These are phyloP conservation scores for Lophius americanus DNA, from an alignment of 2,797 vertebrate species.

Conservation along the genomic window DNA sequence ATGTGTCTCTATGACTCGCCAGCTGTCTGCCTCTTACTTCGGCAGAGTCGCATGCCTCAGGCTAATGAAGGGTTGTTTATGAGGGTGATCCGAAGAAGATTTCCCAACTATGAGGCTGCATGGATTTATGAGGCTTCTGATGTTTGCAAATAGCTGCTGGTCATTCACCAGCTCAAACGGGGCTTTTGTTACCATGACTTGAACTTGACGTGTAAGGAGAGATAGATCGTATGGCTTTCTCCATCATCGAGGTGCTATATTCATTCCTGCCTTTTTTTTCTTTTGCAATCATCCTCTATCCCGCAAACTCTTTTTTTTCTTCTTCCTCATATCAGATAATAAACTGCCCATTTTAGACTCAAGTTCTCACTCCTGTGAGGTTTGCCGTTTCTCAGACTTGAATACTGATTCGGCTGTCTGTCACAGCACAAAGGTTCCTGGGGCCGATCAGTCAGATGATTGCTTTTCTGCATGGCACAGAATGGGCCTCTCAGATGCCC, in stretches of 20 bases:
- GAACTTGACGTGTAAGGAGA: conserved; percentile 1
- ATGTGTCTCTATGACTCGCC: conserved; percentile 54
- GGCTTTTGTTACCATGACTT: background rate
- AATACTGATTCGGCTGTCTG: conserved; percentile 55
- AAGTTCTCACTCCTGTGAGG: conserved; percentile 22
- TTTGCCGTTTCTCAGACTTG: conserved; percentile 38
- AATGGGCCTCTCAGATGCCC: conserved; percentile 60
- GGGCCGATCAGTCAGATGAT: conserved; percentile 71
- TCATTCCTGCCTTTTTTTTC: too few species aligned
- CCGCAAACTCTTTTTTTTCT: background rate
- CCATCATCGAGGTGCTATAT: background rate
- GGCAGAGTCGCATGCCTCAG: conserved; percentile 46
- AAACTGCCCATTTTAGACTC: background rate
- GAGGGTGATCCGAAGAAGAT: conserved; percentile 56
- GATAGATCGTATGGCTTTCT: background rate
- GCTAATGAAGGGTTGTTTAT: conserved; percentile 62
- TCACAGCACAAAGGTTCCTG: conserved; percentile 52
- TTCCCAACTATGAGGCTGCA: conserved; percentile 17
- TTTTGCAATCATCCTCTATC: background rate
- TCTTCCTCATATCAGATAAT: background rate
- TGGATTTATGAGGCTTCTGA: conserved; percentile 28
- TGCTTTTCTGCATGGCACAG: conserved; percentile 60
- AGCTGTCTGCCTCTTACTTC: conserved; percentile 62
- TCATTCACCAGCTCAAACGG: conserved; percentile 12
- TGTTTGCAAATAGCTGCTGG: conserved; percentile 37